A percentile compares a stretch with the other conserved stretches of the same genome.
These are phyloP conservation scores for Atopsyche davidsoni DNA, from an alignment of 1,140 invertebrate genomes.

Conservation along the genomic window DNA sequence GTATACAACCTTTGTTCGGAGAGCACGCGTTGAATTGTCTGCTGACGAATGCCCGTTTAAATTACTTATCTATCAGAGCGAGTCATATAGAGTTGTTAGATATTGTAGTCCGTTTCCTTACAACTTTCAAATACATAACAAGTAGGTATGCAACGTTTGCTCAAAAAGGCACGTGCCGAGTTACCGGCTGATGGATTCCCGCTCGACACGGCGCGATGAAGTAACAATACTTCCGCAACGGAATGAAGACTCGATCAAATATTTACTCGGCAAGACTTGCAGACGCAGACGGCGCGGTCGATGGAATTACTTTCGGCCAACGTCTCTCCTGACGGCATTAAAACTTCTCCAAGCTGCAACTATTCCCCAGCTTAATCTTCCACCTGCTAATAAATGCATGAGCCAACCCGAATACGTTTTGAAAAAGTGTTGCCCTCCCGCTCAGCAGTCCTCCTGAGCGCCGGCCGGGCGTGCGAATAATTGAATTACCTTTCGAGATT, in stretches of 20 bases:
- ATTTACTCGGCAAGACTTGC: slow-evolving; percentile 23
- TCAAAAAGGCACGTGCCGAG: too few relatives aligned
- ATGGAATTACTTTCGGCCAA: slow-evolving; percentile 30
- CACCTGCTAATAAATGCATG: slow-evolving; percentile 31
- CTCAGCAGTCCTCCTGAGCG: neutral
- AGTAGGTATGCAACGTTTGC: too few relatives aligned
- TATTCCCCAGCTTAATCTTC: slow-evolving; percentile 31
- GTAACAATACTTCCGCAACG: slow-evolving; percentile 12
- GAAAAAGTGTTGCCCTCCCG: slow-evolving; percentile 18
- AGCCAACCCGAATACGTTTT: slow-evolving; percentile 22
- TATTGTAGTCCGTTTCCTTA: too few relatives aligned
- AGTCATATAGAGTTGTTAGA: too few relatives aligned
- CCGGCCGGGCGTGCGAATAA: neutral
- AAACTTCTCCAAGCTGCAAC: slow-evolving; percentile 23
- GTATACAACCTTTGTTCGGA: too few relatives aligned
- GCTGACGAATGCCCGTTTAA: too few relatives aligned
- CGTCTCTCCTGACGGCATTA: slow-evolving; percentile 24
- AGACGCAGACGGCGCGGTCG: slow-evolving; percentile 24
- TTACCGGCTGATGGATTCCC: too few relatives aligned
- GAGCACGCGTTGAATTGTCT: too few relatives aligned
- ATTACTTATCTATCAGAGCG: too few relatives aligned
- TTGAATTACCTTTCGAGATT: neutral
- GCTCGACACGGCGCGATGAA: too few relatives aligned
- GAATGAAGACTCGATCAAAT: slow-evolving; percentile 23
- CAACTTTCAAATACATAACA: too few relatives aligned